phyloP scores from a whole-genome alignment of 2,113 vertebrate genomes.

The Procavia capensis region DNA sequence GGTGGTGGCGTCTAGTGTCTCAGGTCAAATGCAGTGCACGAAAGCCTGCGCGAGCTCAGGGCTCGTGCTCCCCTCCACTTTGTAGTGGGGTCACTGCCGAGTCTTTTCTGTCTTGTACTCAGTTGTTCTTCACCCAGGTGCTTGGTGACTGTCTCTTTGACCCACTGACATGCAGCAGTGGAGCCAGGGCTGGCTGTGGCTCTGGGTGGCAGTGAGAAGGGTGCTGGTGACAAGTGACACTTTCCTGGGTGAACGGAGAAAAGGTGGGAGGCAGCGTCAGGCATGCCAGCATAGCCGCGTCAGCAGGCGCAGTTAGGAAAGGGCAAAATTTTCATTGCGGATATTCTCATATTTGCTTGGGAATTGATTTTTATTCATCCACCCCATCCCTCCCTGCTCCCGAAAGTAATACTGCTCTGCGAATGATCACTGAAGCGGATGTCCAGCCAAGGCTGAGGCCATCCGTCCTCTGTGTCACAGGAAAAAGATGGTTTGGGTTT shows the following conservation, averaged over 20 bases:
- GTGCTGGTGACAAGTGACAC: background rate
- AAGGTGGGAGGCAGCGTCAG: background rate
- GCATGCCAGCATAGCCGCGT: background rate
- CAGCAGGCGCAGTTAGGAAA: background rate
- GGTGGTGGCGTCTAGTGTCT: background rate
- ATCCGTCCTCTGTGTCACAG: background rate
- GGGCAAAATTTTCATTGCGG: slow-evolving; percentile 27
- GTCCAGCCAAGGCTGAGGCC: background rate
- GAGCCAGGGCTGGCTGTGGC: background rate
- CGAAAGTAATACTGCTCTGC: slow-evolving; percentile 24
- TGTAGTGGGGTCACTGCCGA: background rate
- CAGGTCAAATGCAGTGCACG: background rate
- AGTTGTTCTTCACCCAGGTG: background rate
- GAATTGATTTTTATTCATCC: slow-evolving; percentile 17
- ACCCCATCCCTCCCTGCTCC: background rate
- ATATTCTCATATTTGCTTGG: slow-evolving; percentile 30
- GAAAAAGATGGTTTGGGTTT: background rate
- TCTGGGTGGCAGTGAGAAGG: background rate
- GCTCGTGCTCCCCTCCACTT: too few species aligned
- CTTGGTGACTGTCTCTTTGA: background rate
- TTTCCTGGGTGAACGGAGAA: background rate
- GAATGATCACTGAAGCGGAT: background rate
- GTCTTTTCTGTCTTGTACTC: background rate
- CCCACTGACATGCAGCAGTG: background rate
- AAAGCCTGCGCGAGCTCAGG: background rate